Evolutionary conservation across 2,888 invertebrate genomes (phyloP), one percentile per base, ranked within the genome.

Genomic region (Abscondita cerata): DNA sequence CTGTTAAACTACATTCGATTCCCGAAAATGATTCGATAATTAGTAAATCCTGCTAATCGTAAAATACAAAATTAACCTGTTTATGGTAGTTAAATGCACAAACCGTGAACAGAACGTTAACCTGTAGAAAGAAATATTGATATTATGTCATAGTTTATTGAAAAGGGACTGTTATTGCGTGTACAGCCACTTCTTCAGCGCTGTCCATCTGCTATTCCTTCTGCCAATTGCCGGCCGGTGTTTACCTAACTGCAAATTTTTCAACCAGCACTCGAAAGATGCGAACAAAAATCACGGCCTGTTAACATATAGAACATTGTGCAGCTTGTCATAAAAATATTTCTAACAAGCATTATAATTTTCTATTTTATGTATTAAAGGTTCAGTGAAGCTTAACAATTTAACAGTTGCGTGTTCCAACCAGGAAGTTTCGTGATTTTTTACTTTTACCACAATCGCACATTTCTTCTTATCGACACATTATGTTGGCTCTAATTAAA

Each of bases 121-220:
- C 62, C 62, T 44, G 57, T 58, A 44, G 62, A 62, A 62, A 58
- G 50, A 62, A 53, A 58, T 62, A 62, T 62, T 58, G 53, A 62
- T 62, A 52, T 58, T 58, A 58, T 58, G 58, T 58, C 58, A 58
- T 52, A 52, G 52, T 50, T 48, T 56, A 50, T 56, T 56, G 50
- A 56, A 56, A 56, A 56, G 56, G 56, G 50, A 55, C 25, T 38
- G 55, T 47, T 55, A 41, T 57, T 18, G 57, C 31, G 41, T 18
- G 20, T 25, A 36, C 19, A 16, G 5, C 25, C 46, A 34, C 40
- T 46, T 52, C 6, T 40, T 13, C 19, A 19, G 25, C 62, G 62
- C 57, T 58, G 50, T 62, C 62, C 62, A 62, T 62, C 57, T 62
- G 62, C 50, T 47, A 40, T 55, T 12, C 5, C 12, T 33, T 36